phyloP scores from a whole-genome alignment of 2,888 invertebrate genomes.

The Platycheirus albimanus region DNA sequence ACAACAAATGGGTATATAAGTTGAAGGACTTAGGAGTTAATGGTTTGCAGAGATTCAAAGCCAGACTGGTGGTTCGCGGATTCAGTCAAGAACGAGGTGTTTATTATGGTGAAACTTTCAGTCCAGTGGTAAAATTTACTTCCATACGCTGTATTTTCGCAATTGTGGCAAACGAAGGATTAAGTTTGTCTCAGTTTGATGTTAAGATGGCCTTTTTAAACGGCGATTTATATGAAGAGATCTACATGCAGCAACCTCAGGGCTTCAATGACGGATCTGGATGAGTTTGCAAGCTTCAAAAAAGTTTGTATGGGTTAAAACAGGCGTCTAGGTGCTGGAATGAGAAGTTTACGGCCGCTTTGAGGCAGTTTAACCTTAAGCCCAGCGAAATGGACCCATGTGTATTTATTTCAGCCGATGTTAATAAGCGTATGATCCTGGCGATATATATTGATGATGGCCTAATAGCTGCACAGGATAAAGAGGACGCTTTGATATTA shows the following conservation, averaged over 20 bases:
- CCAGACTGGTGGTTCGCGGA: conserved; percentile 23
- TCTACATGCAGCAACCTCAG: background rate
- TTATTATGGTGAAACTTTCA: conserved; percentile 37
- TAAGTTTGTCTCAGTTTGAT: too few species aligned
- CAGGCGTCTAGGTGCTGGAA: conserved; percentile 75
- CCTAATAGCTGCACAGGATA: conserved; percentile 64
- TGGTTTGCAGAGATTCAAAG: conserved; percentile 24
- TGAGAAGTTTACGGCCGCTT: conserved; percentile 71
- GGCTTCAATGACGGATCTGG: conserved; percentile 25
- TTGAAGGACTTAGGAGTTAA: background rate
- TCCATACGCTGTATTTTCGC: conserved; percentile 1
- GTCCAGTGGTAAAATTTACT: too few species aligned
- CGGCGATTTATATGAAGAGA: background rate
- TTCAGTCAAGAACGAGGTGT: conserved; percentile 27
- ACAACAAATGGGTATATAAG: conserved; percentile 57
- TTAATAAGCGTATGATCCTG: conserved; percentile 60
- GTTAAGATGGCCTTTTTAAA: too few species aligned
- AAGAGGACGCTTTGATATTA: background rate
- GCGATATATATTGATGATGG: conserved; percentile 77
- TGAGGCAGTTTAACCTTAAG: conserved; percentile 73
- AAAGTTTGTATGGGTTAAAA: conserved; percentile 75
- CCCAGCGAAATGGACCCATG: conserved; percentile 76
- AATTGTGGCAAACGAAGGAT: background rate
- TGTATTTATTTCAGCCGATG: conserved; percentile 74
- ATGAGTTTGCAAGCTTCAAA: conserved; percentile 69